Percentiles rank a stretch among this genome's conserved stretches.
phyloP scores from a whole-genome alignment of 2,797 vertebrate genomes.

The Pitangus sulphuratus region DNA sequence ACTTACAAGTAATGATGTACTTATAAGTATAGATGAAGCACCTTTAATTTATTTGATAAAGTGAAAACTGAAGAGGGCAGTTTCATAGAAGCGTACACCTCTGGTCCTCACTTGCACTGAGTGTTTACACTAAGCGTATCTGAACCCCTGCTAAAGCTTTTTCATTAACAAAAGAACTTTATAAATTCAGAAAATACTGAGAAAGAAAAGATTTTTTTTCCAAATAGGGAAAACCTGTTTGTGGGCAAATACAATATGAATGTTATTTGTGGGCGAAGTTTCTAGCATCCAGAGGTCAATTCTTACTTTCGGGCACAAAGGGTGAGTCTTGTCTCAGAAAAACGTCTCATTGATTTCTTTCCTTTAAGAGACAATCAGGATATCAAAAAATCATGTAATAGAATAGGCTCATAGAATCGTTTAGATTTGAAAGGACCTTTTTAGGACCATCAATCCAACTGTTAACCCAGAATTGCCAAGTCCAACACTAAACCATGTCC shows the following conservation, averaged over 20 bases:
- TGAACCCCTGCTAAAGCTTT: constrained; percentile 34
- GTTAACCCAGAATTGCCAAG: background rate
- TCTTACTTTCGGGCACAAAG: constrained; percentile 4
- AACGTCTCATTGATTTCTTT: background rate
- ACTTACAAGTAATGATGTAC: constrained; percentile 67
- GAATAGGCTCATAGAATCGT: background rate
- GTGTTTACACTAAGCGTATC: constrained; percentile 65
- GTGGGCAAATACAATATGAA: constrained; percentile 47
- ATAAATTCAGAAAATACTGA: constrained; percentile 42
- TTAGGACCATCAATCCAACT: background rate
- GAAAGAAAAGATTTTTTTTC: constrained; percentile 43
- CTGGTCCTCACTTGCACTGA: constrained; percentile 66
- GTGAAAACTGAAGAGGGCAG: constrained; percentile 78
- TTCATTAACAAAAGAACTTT: constrained; percentile 66
- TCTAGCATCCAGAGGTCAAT: constrained; percentile 42
- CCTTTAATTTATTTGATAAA: constrained; percentile 75
- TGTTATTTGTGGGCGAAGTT: constrained; percentile 45
- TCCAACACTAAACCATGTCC: background rate
- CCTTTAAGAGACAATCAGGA: background rate
- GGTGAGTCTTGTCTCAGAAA: constrained; percentile 8
- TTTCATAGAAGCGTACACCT: constrained; percentile 64
- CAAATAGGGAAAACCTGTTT: constrained; percentile 46
- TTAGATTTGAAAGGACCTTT: background rate
- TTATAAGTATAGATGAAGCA: constrained; percentile 55
- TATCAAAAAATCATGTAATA: background rate